phyloP scores from a whole-genome alignment of 30 jellyfish, hydroid and myxozoan genomes.

The Aurelia sp. region DNA sequence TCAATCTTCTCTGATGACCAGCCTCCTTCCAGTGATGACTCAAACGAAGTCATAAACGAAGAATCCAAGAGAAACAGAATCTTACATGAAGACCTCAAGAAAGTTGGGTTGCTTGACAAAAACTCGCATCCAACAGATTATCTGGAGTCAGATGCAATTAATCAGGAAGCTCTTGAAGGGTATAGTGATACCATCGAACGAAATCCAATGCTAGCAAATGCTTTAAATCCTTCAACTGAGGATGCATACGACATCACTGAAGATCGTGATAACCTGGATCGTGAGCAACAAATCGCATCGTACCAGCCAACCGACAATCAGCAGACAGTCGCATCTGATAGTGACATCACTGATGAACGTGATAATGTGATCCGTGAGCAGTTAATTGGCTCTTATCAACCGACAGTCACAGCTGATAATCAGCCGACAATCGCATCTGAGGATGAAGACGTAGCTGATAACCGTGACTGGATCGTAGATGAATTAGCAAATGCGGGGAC shows the following conservation, averaged over 20 bases:
- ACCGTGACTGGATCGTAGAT: slow-evolving; percentile 37
- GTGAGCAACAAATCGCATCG: background rate
- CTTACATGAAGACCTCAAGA: slow-evolving; percentile 44
- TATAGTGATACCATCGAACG: background rate
- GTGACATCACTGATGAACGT: background rate
- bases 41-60: background rate
- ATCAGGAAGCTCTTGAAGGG: background rate
- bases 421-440: slow-evolving; percentile 13
- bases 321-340: background rate
- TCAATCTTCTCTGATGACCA: slow-evolving; percentile 16
- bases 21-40: background rate
- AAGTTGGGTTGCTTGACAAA: slow-evolving; percentile 19
- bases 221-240: background rate
- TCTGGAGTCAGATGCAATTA: background rate
- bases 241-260: background rate
- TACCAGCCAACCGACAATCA: slow-evolving; percentile 1
- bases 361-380: background rate
- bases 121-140: background rate
- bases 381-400: background rate
- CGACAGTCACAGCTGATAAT: background rate
- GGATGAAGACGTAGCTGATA: slow-evolving; percentile 18
- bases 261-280: background rate
- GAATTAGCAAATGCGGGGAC: slow-evolving; percentile 50
- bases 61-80: slow-evolving; percentile 1
- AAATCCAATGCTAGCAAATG: background rate